phyloP scores from a whole-genome alignment of 2,113 vertebrate species.

The Rhinoderma darwinii region DNA sequence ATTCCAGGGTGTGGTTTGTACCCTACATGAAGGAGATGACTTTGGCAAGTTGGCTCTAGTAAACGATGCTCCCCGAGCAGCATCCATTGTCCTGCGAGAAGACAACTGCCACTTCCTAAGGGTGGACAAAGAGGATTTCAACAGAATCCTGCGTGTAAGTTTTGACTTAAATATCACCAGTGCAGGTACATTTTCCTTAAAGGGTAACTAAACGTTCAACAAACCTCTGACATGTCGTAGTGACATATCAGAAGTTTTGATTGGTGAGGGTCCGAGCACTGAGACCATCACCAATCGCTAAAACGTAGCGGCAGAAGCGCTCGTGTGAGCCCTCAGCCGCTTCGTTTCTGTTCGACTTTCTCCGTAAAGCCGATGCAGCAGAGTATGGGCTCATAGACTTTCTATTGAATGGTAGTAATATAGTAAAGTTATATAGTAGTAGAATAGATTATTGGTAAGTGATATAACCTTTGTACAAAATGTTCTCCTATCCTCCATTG shows the following conservation, averaged over 20 bases:
- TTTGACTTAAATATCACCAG: neutral
- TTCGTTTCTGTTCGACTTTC: no score
- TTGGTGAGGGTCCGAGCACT: no score
- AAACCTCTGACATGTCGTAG: no score
- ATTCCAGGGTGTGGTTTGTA: conserved; percentile 93
- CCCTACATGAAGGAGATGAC: conserved; percentile 94
- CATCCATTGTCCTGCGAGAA: conserved; percentile 94
- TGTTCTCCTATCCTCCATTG: neutral
- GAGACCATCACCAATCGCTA: no score
- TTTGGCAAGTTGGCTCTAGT: conserved; percentile 97
- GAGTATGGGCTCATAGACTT: no score
- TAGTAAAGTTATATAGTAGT: neutral
- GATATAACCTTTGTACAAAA: neutral
- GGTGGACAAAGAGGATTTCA: conserved; percentile 98
- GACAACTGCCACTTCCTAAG: conserved; percentile 98
- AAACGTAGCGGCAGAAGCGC: no score
- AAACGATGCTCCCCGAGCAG: conserved; percentile 94
- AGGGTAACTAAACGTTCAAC: no score
- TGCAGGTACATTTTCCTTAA: neutral
- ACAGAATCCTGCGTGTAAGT: conserved; percentile 93
- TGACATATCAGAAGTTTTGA: no score
- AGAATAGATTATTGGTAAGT: neutral
- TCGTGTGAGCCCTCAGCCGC: no score
- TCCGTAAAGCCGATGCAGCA: no score
- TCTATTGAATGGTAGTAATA: neutral